phyloP scores from a whole-genome alignment of 1,140 invertebrate genomes.

The Drosophila pseudoobscura region DNA sequence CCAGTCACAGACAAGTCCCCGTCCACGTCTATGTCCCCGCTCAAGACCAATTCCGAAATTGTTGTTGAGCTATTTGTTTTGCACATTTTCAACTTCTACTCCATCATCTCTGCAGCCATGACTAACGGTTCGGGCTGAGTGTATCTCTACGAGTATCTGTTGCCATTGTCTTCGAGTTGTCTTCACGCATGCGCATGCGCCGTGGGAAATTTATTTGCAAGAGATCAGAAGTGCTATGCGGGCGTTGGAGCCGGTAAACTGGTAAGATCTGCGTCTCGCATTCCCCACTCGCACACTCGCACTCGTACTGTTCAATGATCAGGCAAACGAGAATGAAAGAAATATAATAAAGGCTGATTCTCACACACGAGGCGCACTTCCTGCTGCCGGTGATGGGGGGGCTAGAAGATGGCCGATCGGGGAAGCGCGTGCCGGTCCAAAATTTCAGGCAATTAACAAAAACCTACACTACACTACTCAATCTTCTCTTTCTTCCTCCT shows the following conservation, averaged over 20 bases:
- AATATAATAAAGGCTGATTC: constrained; percentile 31
- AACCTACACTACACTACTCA: constrained; percentile 1
- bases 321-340: background rate
- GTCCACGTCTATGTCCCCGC: no score
- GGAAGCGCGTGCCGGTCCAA: constrained; percentile 62
- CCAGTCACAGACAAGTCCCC: constrained; percentile 20
- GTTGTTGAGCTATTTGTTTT: constrained; percentile 53
- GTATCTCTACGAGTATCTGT: background rate
- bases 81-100: constrained; percentile 41
- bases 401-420: constrained; percentile 13
- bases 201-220: constrained; percentile 41
- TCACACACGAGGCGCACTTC: constrained; percentile 59
- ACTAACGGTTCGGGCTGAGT: constrained; percentile 24
- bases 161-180: constrained; percentile 12
- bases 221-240: constrained; percentile 34
- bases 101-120: constrained; percentile 51
- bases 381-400: constrained; percentile 26
- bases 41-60: constrained; percentile 31
- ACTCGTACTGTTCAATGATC: constrained; percentile 3
- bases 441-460: constrained; percentile 68
- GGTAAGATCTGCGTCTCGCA: constrained; percentile 34
- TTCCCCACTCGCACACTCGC: constrained; percentile 18
- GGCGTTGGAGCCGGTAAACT: constrained; percentile 20
- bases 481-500: constrained; percentile 6
- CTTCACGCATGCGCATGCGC: constrained; percentile 52